phyloP scores from a whole-genome alignment of 92 coral and sea anemone species.

The Galaxea fascicularis region DNA sequence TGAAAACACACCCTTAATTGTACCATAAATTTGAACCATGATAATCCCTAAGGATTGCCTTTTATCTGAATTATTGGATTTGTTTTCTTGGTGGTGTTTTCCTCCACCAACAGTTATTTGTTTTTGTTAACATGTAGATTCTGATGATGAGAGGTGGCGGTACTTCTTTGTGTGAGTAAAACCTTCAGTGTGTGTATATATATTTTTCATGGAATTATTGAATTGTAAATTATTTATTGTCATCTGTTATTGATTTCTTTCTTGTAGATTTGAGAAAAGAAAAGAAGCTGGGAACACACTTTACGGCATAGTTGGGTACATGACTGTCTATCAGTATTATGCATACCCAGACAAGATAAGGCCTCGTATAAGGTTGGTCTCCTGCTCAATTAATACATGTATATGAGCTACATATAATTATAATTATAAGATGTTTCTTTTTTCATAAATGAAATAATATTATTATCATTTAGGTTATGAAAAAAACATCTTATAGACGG shows the following conservation, averaged over 20 bases:
- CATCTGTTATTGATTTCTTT: not conserved
- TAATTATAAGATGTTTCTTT: no score
- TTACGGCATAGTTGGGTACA: conserved; percentile 84
- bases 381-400: not conserved
- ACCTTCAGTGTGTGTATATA: no score
- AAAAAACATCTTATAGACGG: no score
- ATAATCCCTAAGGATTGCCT: not conserved
- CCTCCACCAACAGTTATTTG: not conserved
- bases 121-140: conserved; percentile 57
- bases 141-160: conserved; percentile 96
- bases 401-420: no score
- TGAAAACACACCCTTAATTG: no score
- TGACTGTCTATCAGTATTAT: conserved; percentile 92
- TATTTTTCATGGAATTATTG: not conserved
- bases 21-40: no score
- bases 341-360: conserved; percentile 94
- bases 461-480: no score
- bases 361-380: conserved; percentile 86
- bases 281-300: conserved; percentile 75
- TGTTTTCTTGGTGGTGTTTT: not conserved
- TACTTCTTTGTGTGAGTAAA: conserved; percentile 86
- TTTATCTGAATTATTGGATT: not conserved
- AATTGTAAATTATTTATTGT: not conserved
- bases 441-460: no score
- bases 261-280: conserved; percentile 82